Percentiles rank a stretch among this genome's conserved stretches.
Evolutionary conservation across 2,113 vertebrate species (phyloP).

Genomic region (Semnornis frantzii): DNA sequence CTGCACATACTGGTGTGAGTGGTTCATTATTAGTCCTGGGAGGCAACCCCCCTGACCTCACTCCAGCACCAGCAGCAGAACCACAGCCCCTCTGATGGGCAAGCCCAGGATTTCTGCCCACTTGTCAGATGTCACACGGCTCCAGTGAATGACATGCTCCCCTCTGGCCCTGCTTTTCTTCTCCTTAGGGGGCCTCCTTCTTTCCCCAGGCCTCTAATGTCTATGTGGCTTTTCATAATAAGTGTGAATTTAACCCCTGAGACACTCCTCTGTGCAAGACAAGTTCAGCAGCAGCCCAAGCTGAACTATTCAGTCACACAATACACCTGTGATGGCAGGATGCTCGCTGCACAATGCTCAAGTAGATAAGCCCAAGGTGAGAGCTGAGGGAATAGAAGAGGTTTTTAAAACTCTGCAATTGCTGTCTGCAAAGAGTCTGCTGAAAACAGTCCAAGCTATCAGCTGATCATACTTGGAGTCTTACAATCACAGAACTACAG

Average conservation of each 20-base stretch:
- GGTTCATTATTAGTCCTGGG: background rate
- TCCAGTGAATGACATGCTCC: background rate
- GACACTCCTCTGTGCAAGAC: background rate
- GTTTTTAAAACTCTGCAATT: background rate
- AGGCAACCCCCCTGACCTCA: slow-evolving; percentile 9
- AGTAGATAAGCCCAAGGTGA: background rate
- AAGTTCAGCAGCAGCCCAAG: background rate
- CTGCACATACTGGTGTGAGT: background rate
- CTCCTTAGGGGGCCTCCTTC: background rate
- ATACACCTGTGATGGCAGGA: background rate
- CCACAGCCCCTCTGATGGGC: background rate
- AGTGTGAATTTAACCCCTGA: background rate
- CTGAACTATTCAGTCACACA: background rate
- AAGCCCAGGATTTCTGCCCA: slow-evolving; percentile 35
- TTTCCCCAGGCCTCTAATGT: background rate
- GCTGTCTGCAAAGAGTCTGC: background rate
- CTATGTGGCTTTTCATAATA: background rate
- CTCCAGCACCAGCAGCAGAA: background rate
- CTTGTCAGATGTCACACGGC: slow-evolving; percentile 17
- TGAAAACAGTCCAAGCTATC: background rate
- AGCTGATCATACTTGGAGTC: background rate
- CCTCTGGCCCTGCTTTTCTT: background rate
- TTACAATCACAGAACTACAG: background rate
- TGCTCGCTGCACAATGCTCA: accelerated
- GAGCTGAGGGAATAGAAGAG: background rate